These are phyloP conservation scores for Anadara kagoshimensis DNA, from an alignment of 1,140 invertebrate species.

Conservation along the genomic window DNA sequence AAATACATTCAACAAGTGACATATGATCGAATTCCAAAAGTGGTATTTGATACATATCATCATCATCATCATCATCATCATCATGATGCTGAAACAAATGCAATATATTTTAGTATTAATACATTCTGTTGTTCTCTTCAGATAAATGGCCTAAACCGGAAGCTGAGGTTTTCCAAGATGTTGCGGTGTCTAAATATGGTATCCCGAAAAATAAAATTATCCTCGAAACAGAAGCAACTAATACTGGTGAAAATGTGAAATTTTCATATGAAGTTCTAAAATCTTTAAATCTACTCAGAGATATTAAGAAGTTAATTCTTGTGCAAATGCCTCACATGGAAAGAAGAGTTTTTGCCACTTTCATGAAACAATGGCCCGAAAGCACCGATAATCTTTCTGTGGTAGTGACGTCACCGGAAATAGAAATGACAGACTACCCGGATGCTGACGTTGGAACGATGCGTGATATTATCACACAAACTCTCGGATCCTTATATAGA, in stretches of 20 bases:
- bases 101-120: neutral
- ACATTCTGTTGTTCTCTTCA: constrained; percentile 4
- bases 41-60: too few relatives aligned
- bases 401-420: constrained; percentile 46
- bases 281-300: neutral
- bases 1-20: too few relatives aligned
- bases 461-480: constrained; percentile 36
- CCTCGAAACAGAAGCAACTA: constrained; percentile 53
- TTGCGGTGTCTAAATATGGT: constrained; percentile 27
- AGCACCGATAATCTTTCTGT: constrained; percentile 23
- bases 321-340: constrained; percentile 56
- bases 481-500: constrained; percentile 46
- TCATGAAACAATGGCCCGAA: constrained; percentile 53
- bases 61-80: neutral
- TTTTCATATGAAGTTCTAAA: constrained; percentile 47
- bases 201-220: constrained; percentile 44
- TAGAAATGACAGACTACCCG: constrained; percentile 45
- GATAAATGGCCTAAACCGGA: constrained; percentile 47
- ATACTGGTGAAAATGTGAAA: constrained; percentile 55
- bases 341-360: constrained; percentile 49
- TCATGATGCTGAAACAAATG: neutral
- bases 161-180: constrained; percentile 47
- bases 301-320: constrained; percentile 38
- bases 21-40: too few relatives aligned
- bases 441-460: constrained; percentile 41